Evolutionary conservation across 1,140 invertebrate genomes (phyloP).

Genomic region (Drosophila repleta): DNA sequence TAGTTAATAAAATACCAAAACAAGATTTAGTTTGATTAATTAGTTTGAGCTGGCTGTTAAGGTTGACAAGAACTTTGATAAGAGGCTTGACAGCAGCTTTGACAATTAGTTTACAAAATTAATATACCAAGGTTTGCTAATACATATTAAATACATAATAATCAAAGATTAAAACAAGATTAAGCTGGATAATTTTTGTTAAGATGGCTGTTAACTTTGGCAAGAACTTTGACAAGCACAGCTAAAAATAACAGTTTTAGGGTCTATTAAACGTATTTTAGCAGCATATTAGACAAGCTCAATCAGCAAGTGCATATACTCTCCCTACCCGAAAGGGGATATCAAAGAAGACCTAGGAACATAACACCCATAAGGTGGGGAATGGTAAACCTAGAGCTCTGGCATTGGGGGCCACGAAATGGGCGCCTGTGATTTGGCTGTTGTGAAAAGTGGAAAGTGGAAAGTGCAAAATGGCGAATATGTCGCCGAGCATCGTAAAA

Average conservation of each 20-base stretch:
- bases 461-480: slow-evolving; percentile 78
- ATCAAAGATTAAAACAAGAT: too few relatives aligned
- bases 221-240: too few relatives aligned
- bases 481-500: slow-evolving; percentile 79
- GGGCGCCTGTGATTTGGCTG: slow-evolving; percentile 79
- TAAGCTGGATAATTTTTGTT: too few relatives aligned
- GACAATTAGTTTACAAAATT: too few relatives aligned
- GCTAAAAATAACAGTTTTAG: too few relatives aligned
- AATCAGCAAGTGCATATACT: background rate
- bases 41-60: background rate
- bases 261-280: too few relatives aligned
- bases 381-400: background rate
- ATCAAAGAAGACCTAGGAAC: background rate
- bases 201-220: too few relatives aligned
- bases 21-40: background rate
- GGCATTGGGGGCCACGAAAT: slow-evolving; percentile 51
- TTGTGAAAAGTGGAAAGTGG: slow-evolving; percentile 61
- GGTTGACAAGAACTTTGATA: background rate
- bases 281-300: background rate
- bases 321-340: background rate
- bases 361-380: background rate
- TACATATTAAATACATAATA: too few relatives aligned
- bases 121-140: too few relatives aligned
- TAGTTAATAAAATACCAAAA: background rate
- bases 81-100: too few relatives aligned